phyloP scores from a whole-genome alignment of 2,888 invertebrate species.

The Parelbella ahira region DNA sequence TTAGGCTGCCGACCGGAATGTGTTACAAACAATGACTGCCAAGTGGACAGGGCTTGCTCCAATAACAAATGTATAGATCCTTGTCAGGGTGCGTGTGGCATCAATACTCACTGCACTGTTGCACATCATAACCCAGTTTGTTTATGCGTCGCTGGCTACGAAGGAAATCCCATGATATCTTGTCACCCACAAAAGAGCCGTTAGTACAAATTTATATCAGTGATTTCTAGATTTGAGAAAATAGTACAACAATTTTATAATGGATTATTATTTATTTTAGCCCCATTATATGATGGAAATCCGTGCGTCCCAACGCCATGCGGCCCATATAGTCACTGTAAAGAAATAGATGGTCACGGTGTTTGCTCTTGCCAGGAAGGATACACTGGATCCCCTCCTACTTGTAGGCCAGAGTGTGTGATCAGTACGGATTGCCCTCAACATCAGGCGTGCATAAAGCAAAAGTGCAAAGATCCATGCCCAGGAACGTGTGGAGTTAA shows the following conservation, averaged over 20 bases:
- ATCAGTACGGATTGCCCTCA: constrained; percentile 88
- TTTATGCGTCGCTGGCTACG: constrained; percentile 87
- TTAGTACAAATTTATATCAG: constrained; percentile 45
- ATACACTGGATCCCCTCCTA: constrained; percentile 88
- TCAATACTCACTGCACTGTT: constrained; percentile 89
- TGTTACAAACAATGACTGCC: constrained; percentile 89
- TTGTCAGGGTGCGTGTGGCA: constrained; percentile 90
- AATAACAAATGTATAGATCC: constrained; percentile 93
- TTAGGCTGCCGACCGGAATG: constrained; percentile 92
- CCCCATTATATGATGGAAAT: constrained; percentile 69
- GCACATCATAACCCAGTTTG: constrained; percentile 92
- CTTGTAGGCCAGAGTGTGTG: constrained; percentile 88
- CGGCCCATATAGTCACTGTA: constrained; percentile 88
- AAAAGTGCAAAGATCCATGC: constrained; percentile 88
- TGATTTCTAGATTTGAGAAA: too few relatives aligned
- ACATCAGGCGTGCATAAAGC: constrained; percentile 86
- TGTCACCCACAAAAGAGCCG: constrained; percentile 73
- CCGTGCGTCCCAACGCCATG: constrained; percentile 89
- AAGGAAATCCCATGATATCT: constrained; percentile 86
- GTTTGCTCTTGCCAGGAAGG: constrained; percentile 89
- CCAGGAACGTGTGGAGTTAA: constrained; percentile 87
- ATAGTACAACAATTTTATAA: too few relatives aligned
- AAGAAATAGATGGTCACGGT: constrained; percentile 85
- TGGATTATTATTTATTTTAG: constrained; percentile 61
- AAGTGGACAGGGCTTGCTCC: constrained; percentile 87